Evolutionary conservation across 2,797 vertebrate species (phyloP), one percentile per base, ranked within the genome.

Genomic region (Thripadectes ignobilis): DNA sequence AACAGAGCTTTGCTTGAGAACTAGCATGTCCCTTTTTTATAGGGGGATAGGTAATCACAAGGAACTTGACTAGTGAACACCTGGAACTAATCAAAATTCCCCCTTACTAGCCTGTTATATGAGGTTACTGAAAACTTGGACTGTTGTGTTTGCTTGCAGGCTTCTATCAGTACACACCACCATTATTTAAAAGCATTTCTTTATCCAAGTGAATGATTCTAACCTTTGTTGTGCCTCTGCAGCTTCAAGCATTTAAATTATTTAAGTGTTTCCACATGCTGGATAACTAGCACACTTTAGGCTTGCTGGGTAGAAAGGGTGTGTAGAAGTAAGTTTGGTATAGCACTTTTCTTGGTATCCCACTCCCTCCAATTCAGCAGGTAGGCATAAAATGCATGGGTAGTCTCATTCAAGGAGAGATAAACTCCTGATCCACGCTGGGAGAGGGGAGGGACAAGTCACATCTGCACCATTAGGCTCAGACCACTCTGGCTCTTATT

Each of bases 161-260:
- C 39, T 75, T 90, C 54, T 30, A 2, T 67, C 45, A 69, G 59
- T 22, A 45, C 48, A 71, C 34, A 38, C 30, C 23, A 26, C 22
- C 22, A 32, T 48, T 41, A 91, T 71, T 83, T 59, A 55, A 74
- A 90, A 74, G 54, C 39, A 72, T 88, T 73, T 94, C 34, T 67
- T 87, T 78, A 43, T 86, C 73, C 59, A 54, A 8, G 36, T 65
- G 67, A 84, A 85, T 54, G 57, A 87, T 88, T 93, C 49, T 85
- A 63, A 78, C 23, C 61, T 76, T 81, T 67, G 6, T 62, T 84
- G 46, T 69, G 85, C 59, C 59, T 88, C 65, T 93, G 71, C 55
- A 51, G 59, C 67, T 94, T 75, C 62, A 71, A 67, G 45, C n/a
- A 57, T 55, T 92, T 93, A 65, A 93, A 93, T 96, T 88, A 88